A percentile compares a stretch with the other conserved stretches of the same genome.
Evolutionary conservation across 2,797 vertebrate species (phyloP).

Genomic region (Fistularia tabacaria): DNA sequence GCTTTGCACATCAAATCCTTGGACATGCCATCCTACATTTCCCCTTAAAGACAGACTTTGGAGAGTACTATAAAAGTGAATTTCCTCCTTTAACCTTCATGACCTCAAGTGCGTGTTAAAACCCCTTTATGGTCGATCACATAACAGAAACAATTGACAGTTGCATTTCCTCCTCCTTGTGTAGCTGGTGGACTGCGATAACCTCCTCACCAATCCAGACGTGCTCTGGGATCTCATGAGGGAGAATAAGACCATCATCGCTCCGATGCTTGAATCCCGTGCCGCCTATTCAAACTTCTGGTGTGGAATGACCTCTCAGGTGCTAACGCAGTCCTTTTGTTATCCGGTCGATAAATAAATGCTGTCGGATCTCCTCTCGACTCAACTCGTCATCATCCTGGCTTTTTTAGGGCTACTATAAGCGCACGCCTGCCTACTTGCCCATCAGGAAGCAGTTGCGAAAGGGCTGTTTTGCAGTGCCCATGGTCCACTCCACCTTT

Average conservation of each 20-base stretch:
- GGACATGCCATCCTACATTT: conserved; percentile 1
- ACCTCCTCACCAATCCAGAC: conserved; percentile 83
- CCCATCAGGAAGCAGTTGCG: conserved; percentile 85
- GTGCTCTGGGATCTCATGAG: conserved; percentile 81
- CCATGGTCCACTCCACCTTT: conserved; percentile 95
- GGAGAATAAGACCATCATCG: conserved; percentile 88
- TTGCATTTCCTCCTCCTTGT: conserved; percentile 10
- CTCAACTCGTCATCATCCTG: not conserved
- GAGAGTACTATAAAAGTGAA: conserved; percentile 4
- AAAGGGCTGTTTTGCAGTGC: conserved; percentile 86
- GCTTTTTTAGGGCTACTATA: conserved; percentile 85
- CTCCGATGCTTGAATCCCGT: conserved; percentile 90
- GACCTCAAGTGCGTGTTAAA: not conserved
- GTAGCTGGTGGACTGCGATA: conserved; percentile 86
- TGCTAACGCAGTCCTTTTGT: conserved; percentile 36
- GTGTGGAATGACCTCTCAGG: conserved; percentile 94
- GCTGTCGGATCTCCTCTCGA: no score
- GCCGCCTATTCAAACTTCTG: conserved; percentile 96
- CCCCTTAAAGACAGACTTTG: conserved; percentile 5
- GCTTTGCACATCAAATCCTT: conserved; percentile 19
- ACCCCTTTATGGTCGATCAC: not conserved
- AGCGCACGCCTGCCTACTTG: conserved; percentile 88
- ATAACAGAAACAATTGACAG: not conserved
- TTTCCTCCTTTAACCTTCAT: no score
- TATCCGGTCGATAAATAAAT: not conserved